Conservation (phyloP, 1,140 invertebrate genomes). For the Oryctes rhinoceros region DNA sequence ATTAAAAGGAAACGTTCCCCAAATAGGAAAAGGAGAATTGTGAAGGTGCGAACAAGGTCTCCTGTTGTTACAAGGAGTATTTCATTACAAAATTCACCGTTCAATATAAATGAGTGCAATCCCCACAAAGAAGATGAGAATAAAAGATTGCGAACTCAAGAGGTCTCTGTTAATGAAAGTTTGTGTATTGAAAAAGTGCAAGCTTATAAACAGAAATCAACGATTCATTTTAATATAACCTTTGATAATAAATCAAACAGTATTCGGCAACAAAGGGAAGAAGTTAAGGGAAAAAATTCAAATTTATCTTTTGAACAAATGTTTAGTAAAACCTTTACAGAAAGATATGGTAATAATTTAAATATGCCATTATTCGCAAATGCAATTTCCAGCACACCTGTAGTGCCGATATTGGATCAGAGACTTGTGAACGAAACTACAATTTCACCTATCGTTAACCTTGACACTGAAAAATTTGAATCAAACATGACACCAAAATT, state of each 20-base stretch:
- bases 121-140: neutral
- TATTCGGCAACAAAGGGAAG: neutral
- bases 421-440: neutral
- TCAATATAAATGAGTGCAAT: neutral
- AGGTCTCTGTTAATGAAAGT: neutral
- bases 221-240: neutral
- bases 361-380: neutral
- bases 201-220: neutral
- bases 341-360: neutral
- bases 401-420: neutral
- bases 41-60: neutral
- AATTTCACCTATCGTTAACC: neutral
- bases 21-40: neutral
- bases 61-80: neutral
- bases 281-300: neutral
- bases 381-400: neutral
- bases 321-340: neutral
- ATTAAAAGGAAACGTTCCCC: neutral
- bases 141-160: neutral
- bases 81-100: neutral
- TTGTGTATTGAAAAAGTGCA: conserved; percentile 5
- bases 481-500: neutral
- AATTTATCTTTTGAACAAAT: neutral
- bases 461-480: neutral
- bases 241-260: neutral